Percentiles rank a stretch among this genome's conserved stretches.
These are phyloP conservation scores for Philereme vetulata DNA, from an alignment of 2,888 invertebrate species.

Conservation along the genomic window DNA sequence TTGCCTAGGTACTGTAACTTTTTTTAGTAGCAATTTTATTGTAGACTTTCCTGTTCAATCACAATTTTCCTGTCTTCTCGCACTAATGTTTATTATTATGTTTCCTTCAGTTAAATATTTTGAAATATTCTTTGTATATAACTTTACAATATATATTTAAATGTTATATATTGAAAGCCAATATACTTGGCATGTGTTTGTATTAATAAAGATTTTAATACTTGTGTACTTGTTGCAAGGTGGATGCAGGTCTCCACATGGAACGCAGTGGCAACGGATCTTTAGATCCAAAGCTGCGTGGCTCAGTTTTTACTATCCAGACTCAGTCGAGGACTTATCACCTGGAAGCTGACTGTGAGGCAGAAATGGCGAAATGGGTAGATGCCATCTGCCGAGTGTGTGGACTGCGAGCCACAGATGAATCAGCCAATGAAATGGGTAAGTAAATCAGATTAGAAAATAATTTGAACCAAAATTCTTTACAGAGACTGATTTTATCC, in stretches of 20 bases:
- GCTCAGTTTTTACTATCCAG: constrained; percentile 92
- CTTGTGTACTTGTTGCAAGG: constrained; percentile 69
- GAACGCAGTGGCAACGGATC: constrained; percentile 92
- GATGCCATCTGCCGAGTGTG: constrained; percentile 96
- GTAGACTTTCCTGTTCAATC: constrained; percentile 22
- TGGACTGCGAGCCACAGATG: constrained; percentile 89
- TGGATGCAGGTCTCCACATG: constrained; percentile 93
- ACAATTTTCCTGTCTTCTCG: constrained; percentile 19
- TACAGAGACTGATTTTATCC: too few species aligned
- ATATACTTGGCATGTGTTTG: not conserved
- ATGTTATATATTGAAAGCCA: too few species aligned
- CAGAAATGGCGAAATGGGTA: constrained; percentile 98
- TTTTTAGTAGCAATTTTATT: not conserved
- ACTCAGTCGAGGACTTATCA: constrained; percentile 96
- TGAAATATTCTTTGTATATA: not conserved
- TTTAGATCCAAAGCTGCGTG: constrained; percentile 83
- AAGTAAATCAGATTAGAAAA: constrained; percentile 7
- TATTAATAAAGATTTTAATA: not conserved
- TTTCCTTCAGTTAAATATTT: constrained; percentile 1
- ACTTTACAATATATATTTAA: not conserved
- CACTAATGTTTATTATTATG: not conserved
- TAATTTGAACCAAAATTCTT: too few species aligned
- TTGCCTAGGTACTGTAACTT: not conserved
- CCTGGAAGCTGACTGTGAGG: constrained; percentile 95
- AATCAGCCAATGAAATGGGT: constrained; percentile 63